phyloP scores from a whole-genome alignment of 2,888 invertebrate species.

The Mycogona germanica region DNA sequence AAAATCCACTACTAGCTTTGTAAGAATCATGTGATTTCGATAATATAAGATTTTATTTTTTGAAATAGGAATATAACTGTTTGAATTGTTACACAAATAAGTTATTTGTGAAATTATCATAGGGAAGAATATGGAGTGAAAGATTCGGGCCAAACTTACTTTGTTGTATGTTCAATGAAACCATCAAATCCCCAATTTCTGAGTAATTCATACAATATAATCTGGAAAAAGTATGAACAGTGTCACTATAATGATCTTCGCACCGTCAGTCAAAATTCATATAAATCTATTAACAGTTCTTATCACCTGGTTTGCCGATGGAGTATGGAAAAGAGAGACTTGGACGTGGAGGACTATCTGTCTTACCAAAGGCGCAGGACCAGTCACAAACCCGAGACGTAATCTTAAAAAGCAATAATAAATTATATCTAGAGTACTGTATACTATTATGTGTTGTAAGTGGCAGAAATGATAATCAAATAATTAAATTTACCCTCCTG shows the following conservation, averaged over 20 bases:
- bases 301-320: conserved; percentile 4
- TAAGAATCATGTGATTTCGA: neutral
- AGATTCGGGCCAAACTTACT: neutral
- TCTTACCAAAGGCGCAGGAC: neutral
- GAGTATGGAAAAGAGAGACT: conserved; percentile 7
- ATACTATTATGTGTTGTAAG: neutral
- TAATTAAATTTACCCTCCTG: conserved; percentile 30
- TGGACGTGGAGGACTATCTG: conserved; percentile 1
- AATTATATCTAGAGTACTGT: neutral
- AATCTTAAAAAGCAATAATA: neutral
- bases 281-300: neutral
- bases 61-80: neutral
- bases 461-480: neutral
- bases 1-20: too few relatives aligned
- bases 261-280: neutral
- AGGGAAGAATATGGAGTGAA: neutral
- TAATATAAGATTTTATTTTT: neutral
- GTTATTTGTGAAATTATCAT: neutral
- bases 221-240: neutral
- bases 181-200: conserved; percentile 14
- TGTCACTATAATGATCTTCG: neutral
- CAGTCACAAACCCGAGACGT: conserved; percentile 10
- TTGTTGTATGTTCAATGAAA: conserved; percentile 1
- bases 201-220: conserved; percentile 6
- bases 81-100: neutral